Conservation (phyloP, 2,113 vertebrate genomes). For the Pituophis catenifer region DNA sequence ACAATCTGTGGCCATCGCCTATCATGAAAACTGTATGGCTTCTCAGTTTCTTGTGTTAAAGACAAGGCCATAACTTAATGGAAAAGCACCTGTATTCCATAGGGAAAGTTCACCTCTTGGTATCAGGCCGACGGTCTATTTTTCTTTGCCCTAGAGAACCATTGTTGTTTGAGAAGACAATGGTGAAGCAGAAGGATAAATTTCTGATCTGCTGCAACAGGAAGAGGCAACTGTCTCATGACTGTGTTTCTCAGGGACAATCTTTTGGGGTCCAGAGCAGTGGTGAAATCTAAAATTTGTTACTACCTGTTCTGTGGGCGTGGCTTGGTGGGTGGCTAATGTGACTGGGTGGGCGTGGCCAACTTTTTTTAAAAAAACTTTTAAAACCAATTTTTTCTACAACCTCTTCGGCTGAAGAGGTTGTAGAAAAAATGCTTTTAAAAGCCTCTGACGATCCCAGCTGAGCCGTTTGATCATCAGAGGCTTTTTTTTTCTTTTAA, state of each 20-base stretch:
- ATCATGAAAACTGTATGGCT: neutral
- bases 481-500: no score
- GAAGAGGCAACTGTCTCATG: neutral
- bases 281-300: no score
- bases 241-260: neutral
- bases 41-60: neutral
- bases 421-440: no score
- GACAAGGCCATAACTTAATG: neutral
- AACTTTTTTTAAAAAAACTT: no score
- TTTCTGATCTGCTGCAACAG: neutral
- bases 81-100: neutral
- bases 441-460: no score
- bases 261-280: neutral
- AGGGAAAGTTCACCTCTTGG: neutral
- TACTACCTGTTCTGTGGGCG: no score
- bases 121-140: neutral
- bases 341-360: no score
- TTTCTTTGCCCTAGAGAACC: neutral
- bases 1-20: neutral
- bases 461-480: no score
- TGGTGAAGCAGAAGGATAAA: neutral
- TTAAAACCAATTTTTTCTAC: no score
- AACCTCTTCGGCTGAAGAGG: no score
- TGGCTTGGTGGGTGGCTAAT: no score
- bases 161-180: neutral